These are phyloP conservation scores for Telmatochromis sp. DNA, from an alignment of 2,113 vertebrate species.

Conservation along the genomic window DNA sequence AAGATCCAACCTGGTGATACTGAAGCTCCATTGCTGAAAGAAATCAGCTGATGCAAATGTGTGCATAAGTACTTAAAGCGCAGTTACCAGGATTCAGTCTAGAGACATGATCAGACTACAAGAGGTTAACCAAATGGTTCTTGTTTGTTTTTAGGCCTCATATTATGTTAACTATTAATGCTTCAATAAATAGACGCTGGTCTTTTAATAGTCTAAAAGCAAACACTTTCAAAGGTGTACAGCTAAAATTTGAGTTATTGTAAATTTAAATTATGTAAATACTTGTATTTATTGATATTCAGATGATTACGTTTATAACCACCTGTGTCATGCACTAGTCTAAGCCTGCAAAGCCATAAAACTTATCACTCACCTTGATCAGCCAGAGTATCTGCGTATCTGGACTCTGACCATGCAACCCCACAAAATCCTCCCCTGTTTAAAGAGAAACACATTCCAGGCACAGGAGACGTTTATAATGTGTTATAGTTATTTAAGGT, in stretches of 20 bases:
- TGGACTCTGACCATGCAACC: conserved; percentile 36
- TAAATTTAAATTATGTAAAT: neutral
- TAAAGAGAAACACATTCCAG: neutral
- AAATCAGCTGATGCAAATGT: neutral
- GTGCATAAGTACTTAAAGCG: neutral
- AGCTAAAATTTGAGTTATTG: neutral
- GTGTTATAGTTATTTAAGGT: neutral
- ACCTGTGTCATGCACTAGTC: rapidly evolving
- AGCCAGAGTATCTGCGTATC: neutral
- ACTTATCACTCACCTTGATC: neutral
- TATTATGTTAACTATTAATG: conserved; percentile 26
- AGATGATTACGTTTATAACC: rapidly evolving
- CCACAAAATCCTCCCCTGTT: conserved; percentile 21
- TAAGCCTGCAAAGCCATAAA: neutral
- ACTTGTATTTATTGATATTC: neutral
- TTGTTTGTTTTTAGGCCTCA: conserved; percentile 1
- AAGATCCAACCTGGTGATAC: conserved; percentile 3
- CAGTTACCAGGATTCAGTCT: neutral
- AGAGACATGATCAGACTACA: neutral
- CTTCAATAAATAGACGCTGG: neutral
- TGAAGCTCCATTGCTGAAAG: conserved; percentile 25
- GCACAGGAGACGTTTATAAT: neutral
- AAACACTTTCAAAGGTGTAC: neutral
- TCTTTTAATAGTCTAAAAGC: neutral
- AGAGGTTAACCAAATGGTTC: neutral